Conservation (phyloP, 1,140 invertebrate species). For the Phenacoccus solenopsis region DNA sequence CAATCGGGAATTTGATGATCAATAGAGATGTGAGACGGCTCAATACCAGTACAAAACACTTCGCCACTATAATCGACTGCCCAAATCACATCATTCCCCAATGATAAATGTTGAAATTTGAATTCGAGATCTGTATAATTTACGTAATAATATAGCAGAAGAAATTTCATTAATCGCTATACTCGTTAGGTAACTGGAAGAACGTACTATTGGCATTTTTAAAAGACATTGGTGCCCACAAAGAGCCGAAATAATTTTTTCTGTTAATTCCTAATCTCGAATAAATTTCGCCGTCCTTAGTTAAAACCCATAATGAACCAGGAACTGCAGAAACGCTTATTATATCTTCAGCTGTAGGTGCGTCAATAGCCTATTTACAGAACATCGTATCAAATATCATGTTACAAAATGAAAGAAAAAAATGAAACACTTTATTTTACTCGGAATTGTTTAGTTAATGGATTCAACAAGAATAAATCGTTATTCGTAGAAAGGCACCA, state of each 20-base stretch:
- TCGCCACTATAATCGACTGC: conserved; percentile 37
- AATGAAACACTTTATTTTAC: conserved; percentile 12
- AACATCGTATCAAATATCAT: background rate
- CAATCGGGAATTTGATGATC: conserved; percentile 38
- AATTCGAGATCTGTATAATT: conserved; percentile 16
- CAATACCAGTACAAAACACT: conserved; percentile 39
- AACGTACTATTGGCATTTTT: conserved; percentile 32
- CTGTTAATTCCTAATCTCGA: conserved; percentile 35
- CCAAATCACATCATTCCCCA: conserved; percentile 40
- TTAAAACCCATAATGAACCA: conserved; percentile 38
- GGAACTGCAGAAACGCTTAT: conserved; percentile 32
- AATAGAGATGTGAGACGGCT: conserved; percentile 34
- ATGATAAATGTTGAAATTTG: conserved; percentile 34
- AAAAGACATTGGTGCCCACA: conserved; percentile 37
- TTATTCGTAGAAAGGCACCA: background rate
- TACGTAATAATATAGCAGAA: background rate
- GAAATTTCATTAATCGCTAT: background rate
- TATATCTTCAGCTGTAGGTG: conserved; percentile 27
- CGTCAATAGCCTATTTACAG: conserved; percentile 27
- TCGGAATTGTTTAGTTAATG: background rate
- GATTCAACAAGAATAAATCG: background rate
- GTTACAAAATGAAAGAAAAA: background rate
- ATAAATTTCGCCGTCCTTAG: conserved; percentile 34
- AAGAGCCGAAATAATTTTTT: conserved; percentile 32
- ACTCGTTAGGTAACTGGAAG: conserved; percentile 26